Conservation (phyloP, 1,140 invertebrate genomes). For the Leptoteleia sp. region DNA sequence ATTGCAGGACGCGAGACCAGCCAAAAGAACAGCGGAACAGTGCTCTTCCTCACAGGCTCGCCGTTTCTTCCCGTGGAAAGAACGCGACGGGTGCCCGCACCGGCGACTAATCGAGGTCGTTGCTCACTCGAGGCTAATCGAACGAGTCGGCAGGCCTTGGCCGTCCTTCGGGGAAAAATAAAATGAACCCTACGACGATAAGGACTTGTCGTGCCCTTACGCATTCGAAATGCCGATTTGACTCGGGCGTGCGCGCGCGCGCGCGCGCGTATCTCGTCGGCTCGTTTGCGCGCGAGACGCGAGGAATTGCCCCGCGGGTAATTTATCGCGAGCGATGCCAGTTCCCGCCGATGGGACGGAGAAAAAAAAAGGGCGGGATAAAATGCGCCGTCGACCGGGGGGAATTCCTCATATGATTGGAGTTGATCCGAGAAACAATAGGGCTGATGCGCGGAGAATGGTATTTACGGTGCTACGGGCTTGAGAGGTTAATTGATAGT, state of each 20-base stretch:
- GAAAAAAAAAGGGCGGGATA: conserved; percentile 7
- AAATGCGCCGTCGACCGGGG: conserved; percentile 16
- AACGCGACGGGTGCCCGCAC: conserved; percentile 6
- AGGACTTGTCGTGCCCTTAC: conserved; percentile 19
- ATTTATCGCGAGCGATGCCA: conserved; percentile 6
- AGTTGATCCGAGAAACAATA: conserved; percentile 51
- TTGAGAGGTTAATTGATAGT: conserved; percentile 52
- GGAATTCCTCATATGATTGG: conserved; percentile 42
- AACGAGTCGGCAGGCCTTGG: conserved; percentile 39
- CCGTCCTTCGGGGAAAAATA: conserved; percentile 56
- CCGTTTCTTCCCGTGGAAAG: conserved; percentile 25
- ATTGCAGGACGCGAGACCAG: neutral
- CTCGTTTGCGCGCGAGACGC: conserved; percentile 23
- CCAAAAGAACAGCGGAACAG: conserved; percentile 30
- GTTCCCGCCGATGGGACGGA: conserved; percentile 1
- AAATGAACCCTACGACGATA: conserved; percentile 29
- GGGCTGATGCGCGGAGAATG: conserved; percentile 39
- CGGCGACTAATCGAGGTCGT: conserved; percentile 61
- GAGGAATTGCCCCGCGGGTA: conserved; percentile 16
- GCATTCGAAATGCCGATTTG: conserved; percentile 24
- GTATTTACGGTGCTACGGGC: conserved; percentile 35
- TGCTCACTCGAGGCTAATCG: conserved; percentile 40
- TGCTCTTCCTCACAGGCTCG: conserved; percentile 42
- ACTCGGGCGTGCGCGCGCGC: too few species aligned
- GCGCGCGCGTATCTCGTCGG: conserved; percentile 11